Evolutionary conservation across 2,113 vertebrate species (phyloP), one percentile per base, ranked within the genome.

Genomic region (Columba janthina): DNA sequence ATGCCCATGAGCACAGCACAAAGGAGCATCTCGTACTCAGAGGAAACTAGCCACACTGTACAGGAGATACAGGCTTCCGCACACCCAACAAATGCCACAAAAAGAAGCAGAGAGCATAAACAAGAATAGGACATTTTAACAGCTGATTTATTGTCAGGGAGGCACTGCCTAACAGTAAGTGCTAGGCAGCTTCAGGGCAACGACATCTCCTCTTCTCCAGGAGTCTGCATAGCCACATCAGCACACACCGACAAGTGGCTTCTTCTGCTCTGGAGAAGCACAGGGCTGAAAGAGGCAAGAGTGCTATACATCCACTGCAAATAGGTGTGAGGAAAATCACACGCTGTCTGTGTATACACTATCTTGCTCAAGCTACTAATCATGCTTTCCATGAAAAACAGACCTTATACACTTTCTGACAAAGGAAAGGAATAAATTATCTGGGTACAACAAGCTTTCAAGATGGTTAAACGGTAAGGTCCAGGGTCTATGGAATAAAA

Each of bases 311-410:
- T 40, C 7, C 56, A 31, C 19, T 12, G 44, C 17, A 56, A 77
- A 81, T n/a, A 9, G 10, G 20, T 3, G 10, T 38, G 28, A 73
- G 46, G 42, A 89, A 92, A 66, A 61, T 46, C 9, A 74, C 32
- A 21, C 0, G 1, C 15, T 53, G 2, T 21, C 48, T 46, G 22
- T 42, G 6, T 24, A 31, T 4, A 31, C 1, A 2, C 10, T 51
- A 6, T 22, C 51, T 76, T 48, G 22, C 38, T 80, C 51, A 70
- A 79, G 29, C 9, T 75, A 28, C 31, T 65, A 32, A 89, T 53
- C 17, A 4, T 51, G 4, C 24, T 65, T 51, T 28, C 36, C 6
- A 4, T 32, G 18, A 84, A 38, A 20, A 70, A 58, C 1, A 56
- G 12, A 24, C 4, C 65, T 86, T 36, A 29, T 8, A 57, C 1